These are phyloP conservation scores for Gnathonemus longibarbis DNA, from an alignment of 2,113 vertebrate species.

Conservation along the genomic window DNA sequence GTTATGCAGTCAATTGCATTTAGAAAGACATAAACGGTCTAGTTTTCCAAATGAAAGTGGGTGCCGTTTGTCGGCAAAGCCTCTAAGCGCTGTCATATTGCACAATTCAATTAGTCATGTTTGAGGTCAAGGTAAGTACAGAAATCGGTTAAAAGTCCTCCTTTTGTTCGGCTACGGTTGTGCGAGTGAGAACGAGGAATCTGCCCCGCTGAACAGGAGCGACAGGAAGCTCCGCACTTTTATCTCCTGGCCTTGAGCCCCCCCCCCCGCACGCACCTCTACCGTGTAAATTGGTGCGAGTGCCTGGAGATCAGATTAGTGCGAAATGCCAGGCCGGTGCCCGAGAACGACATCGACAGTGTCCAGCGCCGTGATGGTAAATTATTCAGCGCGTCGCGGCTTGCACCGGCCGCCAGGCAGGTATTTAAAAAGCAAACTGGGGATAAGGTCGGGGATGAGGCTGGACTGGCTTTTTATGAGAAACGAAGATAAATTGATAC, in stretches of 20 bases:
- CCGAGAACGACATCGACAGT: neutral
- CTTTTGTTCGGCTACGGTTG: neutral
- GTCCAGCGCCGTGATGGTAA: constrained; percentile 14
- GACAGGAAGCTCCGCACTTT: neutral
- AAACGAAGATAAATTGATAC: neutral
- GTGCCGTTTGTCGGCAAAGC: neutral
- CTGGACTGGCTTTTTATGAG: neutral
- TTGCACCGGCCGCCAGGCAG: constrained; percentile 5
- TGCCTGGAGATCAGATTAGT: neutral
- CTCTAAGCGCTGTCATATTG: neutral
- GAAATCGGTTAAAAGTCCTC: neutral
- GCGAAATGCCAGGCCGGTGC: constrained; percentile 18
- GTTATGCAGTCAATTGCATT: neutral
- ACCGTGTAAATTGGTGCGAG: neutral
- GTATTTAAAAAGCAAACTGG: constrained; percentile 23
- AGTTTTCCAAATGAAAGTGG: neutral
- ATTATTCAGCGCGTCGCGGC: constrained; percentile 18
- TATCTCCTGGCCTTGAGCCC: neutral
- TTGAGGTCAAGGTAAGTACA: neutral
- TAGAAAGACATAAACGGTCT: neutral
- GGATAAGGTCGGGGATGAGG: constrained; percentile 22
- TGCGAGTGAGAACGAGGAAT: neutral
- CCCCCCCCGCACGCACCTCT: neutral
- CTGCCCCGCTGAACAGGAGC: neutral
- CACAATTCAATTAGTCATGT: neutral